Percentiles rank a stretch among this genome's conserved stretches.
These are phyloP conservation scores for Sylvilagus bachmani DNA, from an alignment of 2,113 vertebrate species.

Conservation along the genomic window DNA sequence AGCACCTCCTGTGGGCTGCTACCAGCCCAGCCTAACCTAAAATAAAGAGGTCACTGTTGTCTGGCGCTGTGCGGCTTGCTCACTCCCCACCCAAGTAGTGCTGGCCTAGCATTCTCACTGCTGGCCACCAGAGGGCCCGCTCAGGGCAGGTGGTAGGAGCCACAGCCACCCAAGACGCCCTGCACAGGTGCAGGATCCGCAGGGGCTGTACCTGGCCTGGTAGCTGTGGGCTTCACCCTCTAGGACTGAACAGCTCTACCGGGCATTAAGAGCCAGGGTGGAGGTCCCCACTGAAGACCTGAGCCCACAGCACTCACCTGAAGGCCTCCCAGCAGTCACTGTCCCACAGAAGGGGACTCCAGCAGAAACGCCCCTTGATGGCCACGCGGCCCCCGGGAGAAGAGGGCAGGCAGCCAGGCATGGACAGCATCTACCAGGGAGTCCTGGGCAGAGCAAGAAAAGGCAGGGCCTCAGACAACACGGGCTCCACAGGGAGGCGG, in stretches of 20 bases:
- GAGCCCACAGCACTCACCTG: not conserved
- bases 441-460: not conserved
- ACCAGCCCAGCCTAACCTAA: not conserved
- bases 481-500: too few species aligned
- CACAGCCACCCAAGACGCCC: not conserved
- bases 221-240: not conserved
- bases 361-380: not conserved
- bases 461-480: too few species aligned
- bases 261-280: not conserved
- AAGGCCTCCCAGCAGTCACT: not conserved
- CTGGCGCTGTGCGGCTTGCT: not conserved
- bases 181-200: not conserved
- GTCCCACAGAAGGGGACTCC: not conserved
- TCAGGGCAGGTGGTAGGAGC: not conserved
- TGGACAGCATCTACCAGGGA: not conserved
- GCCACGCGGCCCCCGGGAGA: accelerated
- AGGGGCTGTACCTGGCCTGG: not conserved
- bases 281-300: not conserved
- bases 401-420: not conserved
- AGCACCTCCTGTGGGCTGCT: not conserved
- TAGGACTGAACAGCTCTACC: not conserved
- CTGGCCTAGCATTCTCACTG: not conserved
- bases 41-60: constrained; percentile 69
- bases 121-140: not conserved
- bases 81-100: not conserved